Base-by-base conservation (phyloP, 2,797 vertebrate genomes). In the Simalia tracyae region DNA sequence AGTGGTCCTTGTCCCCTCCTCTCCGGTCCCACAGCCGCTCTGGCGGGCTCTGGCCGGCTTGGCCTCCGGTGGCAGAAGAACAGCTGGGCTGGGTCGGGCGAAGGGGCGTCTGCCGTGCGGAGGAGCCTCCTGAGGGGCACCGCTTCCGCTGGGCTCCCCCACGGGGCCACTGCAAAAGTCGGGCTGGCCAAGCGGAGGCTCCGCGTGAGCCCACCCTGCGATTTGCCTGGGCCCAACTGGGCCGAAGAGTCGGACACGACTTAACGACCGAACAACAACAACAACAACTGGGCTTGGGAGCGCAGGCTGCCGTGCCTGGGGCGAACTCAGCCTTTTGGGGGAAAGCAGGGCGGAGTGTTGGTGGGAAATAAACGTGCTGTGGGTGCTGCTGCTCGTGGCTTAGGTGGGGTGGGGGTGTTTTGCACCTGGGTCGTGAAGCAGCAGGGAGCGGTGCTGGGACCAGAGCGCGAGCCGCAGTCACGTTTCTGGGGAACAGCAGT, bases 391-490 rank as follows among this genome's bases (percentile, higher is more conserved):
- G 28, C n/a, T 5, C 64, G 15, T 1, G n/a, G 64, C n/a, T 68
- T 28, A 31, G 28, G 1, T 0, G 12, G 2, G 12, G 1, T 5
- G 1, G n/a, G 2, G 66, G 1, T n/a, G 14, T 36, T 14, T 36
- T 14, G 66, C 66, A 14, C n/a, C n/a, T 12, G n/a, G 66, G 66
- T 31, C 28, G 31, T 68, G n/a, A 17, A 17, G 31, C 5, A 6
- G 66, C 28, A 4, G 2, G 66, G 14, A 31, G n/a, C 14, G 12
- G 14, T 2, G 14, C 17, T 36, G n/a, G n/a, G 14, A 17, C 8
- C 15, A 15, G 66, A 72, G 66, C 2, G 7, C 17, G 66, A 72
- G 66, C 31, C 7, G 31, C 15, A 36, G 66, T n/a, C n/a, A 14
- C 14, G 66, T 2, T 31, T 68, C n/a, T 31, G 6, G n/a, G 66